phyloP scores from a whole-genome alignment of 1,140 invertebrate species.

The Rhagoletis zephyria region DNA sequence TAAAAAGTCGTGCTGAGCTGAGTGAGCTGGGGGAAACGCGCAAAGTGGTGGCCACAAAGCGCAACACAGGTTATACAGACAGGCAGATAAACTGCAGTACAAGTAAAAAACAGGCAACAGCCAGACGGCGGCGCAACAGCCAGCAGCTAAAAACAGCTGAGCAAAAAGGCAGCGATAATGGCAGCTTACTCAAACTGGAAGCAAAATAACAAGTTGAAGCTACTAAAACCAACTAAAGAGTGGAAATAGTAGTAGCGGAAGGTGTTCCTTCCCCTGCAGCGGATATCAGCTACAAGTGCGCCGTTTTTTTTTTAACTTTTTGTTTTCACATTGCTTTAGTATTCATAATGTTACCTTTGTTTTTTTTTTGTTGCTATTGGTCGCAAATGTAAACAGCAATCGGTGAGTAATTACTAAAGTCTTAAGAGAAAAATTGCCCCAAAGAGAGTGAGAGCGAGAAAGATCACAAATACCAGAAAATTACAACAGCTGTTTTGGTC shows the following conservation, averaged over 20 bases:
- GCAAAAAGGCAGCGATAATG: neutral
- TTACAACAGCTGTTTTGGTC: neutral
- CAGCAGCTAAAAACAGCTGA: constrained; percentile 16
- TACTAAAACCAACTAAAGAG: neutral
- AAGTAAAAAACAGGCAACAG: neutral
- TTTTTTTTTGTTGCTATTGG: constrained; percentile 7
- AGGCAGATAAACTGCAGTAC: neutral
- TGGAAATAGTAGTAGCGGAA: constrained; percentile 29
- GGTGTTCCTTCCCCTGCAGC: neutral
- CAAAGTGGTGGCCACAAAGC: neutral
- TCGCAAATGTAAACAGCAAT: constrained; percentile 41
- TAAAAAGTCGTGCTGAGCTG: neutral
- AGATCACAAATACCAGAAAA: neutral
- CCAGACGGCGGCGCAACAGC: neutral
- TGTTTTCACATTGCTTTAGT: neutral
- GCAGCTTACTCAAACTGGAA: neutral
- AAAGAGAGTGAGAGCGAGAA: neutral
- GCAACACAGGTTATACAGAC: constrained; percentile 2
- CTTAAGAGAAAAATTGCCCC: neutral
- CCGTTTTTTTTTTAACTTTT: neutral
- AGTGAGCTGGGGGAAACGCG: neutral
- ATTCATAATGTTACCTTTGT: neutral
- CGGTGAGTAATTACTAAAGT: neutral
- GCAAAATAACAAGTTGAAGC: neutral
- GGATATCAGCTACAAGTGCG: constrained; percentile 15